Evolutionary conservation across 2,888 invertebrate species (phyloP).

Genomic region (Chloromyia formosa): DNA sequence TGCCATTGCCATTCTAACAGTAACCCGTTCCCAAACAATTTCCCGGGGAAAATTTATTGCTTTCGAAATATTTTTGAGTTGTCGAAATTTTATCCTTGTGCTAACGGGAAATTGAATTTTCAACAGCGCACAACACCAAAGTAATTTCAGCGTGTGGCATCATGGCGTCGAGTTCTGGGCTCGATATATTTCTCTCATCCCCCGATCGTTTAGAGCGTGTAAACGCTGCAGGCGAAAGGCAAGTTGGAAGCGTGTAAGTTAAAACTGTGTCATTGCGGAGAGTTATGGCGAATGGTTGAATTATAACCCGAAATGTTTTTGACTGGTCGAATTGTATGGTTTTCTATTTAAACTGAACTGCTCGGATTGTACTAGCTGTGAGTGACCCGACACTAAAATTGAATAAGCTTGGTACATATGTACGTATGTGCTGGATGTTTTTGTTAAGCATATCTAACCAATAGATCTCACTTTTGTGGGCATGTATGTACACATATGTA

Average conservation of each 20-base stretch:
- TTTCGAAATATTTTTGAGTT: slow-evolving; percentile 35
- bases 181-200: background rate
- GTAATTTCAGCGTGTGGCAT: slow-evolving; percentile 35
- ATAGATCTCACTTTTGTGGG: background rate
- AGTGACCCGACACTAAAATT: no score
- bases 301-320: slow-evolving; percentile 40
- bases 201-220: background rate
- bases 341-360: background rate
- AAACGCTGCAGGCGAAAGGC: background rate
- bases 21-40: slow-evolving; percentile 35
- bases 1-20: background rate
- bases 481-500: background rate
- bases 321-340: slow-evolving; percentile 32
- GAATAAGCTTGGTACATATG: no score
- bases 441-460: background rate
- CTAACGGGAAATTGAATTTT: slow-evolving; percentile 44
- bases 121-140: slow-evolving; percentile 40
- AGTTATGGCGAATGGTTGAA: slow-evolving; percentile 41
- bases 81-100: slow-evolving; percentile 38
- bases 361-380: no score
- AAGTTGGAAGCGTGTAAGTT: slow-evolving; percentile 1
- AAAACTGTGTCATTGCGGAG: slow-evolving; percentile 41
- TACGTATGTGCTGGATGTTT: background rate
- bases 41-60: slow-evolving; percentile 41
- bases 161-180: background rate